Percentiles rank a stretch among this genome's conserved stretches.
phyloP scores from a whole-genome alignment of 2,113 vertebrate species.

The Cephalopterus ornatus region DNA sequence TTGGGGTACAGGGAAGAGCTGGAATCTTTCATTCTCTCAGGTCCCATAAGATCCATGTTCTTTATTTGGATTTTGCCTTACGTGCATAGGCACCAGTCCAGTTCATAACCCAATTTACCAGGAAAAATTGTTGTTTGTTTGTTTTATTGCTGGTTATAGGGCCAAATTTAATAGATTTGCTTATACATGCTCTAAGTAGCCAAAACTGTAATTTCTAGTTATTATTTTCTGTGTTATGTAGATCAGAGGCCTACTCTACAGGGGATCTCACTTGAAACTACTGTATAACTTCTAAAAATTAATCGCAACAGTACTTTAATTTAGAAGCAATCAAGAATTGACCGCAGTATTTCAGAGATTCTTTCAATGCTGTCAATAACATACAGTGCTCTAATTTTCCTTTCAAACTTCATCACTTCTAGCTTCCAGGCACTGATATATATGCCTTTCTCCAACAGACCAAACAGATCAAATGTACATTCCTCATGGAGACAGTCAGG shows the following conservation, averaged over 20 bases:
- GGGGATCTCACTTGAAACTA: neutral
- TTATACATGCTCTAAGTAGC: neutral
- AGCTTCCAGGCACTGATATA: neutral
- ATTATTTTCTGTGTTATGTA: neutral
- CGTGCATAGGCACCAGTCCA: neutral
- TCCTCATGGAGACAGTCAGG: neutral
- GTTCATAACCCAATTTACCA: neutral
- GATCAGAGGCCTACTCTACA: neutral
- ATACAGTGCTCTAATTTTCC: neutral
- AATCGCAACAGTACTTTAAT: neutral
- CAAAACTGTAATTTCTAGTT: neutral
- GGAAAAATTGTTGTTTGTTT: neutral
- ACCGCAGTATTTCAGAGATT: neutral
- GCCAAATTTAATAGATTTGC: neutral
- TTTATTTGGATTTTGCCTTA: neutral
- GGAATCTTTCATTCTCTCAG: neutral
- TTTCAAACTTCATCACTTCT: neutral
- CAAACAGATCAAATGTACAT: neutral
- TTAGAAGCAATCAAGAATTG: neutral
- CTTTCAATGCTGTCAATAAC: neutral
- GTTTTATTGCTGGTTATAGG: neutral
- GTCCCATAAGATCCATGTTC: neutral
- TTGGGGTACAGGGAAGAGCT: neutral
- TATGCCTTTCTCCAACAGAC: neutral
- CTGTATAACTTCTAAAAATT: neutral